Percentiles rank a stretch among this genome's conserved stretches.
These are phyloP conservation scores for Pollenia amentaria DNA, from an alignment of 2,888 invertebrate genomes.

Conservation along the genomic window DNA sequence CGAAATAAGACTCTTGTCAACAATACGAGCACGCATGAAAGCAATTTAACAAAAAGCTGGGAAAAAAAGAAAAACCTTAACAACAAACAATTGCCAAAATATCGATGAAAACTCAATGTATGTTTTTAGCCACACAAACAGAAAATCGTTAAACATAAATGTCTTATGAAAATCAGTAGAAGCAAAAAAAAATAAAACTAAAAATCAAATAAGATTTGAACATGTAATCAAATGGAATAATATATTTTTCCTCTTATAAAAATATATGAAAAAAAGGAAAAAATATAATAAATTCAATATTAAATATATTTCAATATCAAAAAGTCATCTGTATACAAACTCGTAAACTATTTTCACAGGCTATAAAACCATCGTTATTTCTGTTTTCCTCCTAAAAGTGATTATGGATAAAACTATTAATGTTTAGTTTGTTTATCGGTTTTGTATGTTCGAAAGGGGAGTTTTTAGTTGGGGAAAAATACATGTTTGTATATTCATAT, in stretches of 20 bases:
- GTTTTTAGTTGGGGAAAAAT: too few species aligned
- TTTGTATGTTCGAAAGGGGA: background rate
- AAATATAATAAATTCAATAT: slow-evolving; percentile 1
- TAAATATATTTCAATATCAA: slow-evolving; percentile 32
- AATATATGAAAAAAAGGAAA: slow-evolving; percentile 22
- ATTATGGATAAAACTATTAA: slow-evolving; percentile 30
- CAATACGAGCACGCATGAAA: slow-evolving; percentile 63
- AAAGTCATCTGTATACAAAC: slow-evolving; percentile 6
- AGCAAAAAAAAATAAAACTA: background rate
- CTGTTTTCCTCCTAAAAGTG: background rate
- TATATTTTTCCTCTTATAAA: slow-evolving; percentile 16
- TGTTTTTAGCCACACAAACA: slow-evolving; percentile 8
- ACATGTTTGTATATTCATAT: too few species aligned
- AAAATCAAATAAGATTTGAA: slow-evolving; percentile 57
- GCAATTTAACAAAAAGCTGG: slow-evolving; percentile 42
- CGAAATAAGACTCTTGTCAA: slow-evolving; percentile 49
- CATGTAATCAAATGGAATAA: slow-evolving; percentile 64
- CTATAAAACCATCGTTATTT: slow-evolving; percentile 33
- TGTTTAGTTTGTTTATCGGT: background rate
- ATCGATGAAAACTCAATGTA: slow-evolving; percentile 55
- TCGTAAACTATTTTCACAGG: slow-evolving; percentile 47
- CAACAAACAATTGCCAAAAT: slow-evolving; percentile 30
- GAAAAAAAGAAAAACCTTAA: background rate
- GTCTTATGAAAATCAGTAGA: background rate
- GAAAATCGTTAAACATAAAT: slow-evolving; percentile 1